A percentile compares a stretch with the other conserved stretches of the same genome.
Conservation (phyloP, 2,888 invertebrate species). For the Dusona sp. region DNA sequence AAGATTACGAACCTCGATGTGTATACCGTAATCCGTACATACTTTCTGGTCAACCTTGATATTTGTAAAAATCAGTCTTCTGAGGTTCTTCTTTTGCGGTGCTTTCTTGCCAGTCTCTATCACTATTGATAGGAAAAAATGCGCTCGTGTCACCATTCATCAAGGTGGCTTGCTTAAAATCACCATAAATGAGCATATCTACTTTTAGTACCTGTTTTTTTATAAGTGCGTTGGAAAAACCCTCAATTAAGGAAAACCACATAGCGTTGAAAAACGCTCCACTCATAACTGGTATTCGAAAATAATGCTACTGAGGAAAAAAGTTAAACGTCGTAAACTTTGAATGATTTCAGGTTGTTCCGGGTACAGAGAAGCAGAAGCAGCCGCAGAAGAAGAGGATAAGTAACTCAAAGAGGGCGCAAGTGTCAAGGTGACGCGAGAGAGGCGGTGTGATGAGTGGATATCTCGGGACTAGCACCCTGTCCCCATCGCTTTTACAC, state of each 20-base stretch:
- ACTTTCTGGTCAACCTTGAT: constrained; percentile 40
- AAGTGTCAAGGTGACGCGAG: constrained; percentile 59
- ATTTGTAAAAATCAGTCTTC: constrained; percentile 37
- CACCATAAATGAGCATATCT: neutral
- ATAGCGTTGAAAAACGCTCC: neutral
- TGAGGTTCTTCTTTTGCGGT: constrained; percentile 9
- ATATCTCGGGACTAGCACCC: constrained; percentile 84
- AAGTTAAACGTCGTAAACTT: constrained; percentile 1
- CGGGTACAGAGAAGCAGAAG: constrained; percentile 73
- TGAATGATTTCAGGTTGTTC: constrained; percentile 70
- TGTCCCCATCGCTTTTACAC: constrained; percentile 83
- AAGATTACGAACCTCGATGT: constrained; percentile 23
- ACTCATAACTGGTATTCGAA: neutral
- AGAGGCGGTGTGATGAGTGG: constrained; percentile 83
- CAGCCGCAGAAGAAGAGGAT: constrained; percentile 51
- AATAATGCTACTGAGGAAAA: neutral
- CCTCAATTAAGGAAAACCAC: neutral
- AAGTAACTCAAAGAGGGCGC: constrained; percentile 35
- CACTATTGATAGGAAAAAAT: constrained; percentile 65
- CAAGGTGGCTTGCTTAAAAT: neutral
- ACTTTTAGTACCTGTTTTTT: constrained; percentile 22
- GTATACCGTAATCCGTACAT: constrained; percentile 27
- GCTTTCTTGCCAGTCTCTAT: constrained; percentile 46
- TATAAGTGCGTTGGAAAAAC: constrained; percentile 13
- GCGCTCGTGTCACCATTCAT: constrained; percentile 42